Evolutionary conservation across 2,888 invertebrate species (phyloP).

Genomic region (Zaprionus lineosus): DNA sequence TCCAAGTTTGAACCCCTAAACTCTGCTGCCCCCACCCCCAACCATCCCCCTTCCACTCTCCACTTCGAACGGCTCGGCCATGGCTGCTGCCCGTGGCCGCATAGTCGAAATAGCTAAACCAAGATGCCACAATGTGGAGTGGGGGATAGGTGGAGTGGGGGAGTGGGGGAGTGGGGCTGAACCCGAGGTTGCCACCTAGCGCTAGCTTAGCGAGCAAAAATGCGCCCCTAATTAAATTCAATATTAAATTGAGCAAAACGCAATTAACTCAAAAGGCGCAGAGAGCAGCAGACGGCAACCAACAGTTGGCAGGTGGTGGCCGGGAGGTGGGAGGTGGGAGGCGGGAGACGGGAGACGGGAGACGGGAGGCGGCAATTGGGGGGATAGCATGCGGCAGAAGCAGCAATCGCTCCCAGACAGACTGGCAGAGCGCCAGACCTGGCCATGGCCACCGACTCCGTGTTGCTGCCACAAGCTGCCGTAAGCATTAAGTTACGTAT

Average conservation of each 20-base stretch:
- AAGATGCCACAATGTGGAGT: neutral
- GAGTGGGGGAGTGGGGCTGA: neutral
- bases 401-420: neutral
- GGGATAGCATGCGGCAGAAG: neutral
- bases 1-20: neutral
- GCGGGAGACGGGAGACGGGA: constrained; percentile 23
- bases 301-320: constrained; percentile 21
- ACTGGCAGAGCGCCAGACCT: constrained; percentile 31
- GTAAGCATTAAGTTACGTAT: constrained; percentile 33
- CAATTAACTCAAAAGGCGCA: constrained; percentile 77
- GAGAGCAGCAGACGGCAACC: constrained; percentile 23
- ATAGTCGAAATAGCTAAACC: constrained; percentile 42
- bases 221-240: constrained; percentile 79
- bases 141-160: neutral
- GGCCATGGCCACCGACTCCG: constrained; percentile 6
- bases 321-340: constrained; percentile 5
- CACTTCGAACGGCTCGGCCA: too few relatives aligned
- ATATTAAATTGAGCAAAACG: constrained; percentile 80
- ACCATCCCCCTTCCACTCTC: neutral
- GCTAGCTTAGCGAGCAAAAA: constrained; percentile 65
- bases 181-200: constrained; percentile 23
- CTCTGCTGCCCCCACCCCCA: neutral
- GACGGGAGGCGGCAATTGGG: constrained; percentile 6
- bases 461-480: constrained; percentile 14
- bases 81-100: constrained; percentile 8